phyloP scores from a whole-genome alignment of 2,113 vertebrate species.

The Bubo bubo region DNA sequence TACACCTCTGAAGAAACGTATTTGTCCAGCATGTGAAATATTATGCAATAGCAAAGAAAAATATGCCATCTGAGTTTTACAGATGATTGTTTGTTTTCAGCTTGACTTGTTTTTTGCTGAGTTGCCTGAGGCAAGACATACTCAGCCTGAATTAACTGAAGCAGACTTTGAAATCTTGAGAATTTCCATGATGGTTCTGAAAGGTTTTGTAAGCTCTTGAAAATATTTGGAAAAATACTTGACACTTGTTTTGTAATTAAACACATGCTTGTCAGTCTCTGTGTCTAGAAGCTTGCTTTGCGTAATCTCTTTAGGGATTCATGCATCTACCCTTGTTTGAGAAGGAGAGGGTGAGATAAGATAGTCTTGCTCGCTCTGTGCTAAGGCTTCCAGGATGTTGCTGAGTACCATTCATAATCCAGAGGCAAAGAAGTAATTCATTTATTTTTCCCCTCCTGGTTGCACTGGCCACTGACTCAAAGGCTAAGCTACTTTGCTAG shows the following conservation, averaged over 20 bases:
- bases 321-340: neutral
- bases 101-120: neutral
- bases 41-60: neutral
- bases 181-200: neutral
- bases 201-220: neutral
- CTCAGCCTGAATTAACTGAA: neutral
- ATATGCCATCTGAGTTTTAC: neutral
- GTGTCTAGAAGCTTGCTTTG: neutral
- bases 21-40: neutral
- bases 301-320: fast-evolving
- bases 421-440: neutral
- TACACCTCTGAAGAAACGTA: neutral
- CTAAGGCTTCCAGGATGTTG: neutral
- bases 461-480: neutral
- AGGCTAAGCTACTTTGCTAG: neutral
- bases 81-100: neutral
- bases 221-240: slow-evolving; percentile 3
- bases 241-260: slow-evolving; percentile 1
- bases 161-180: slow-evolving; percentile 4
- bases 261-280: neutral
- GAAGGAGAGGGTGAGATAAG: neutral
- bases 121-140: neutral
- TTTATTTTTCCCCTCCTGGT: neutral
- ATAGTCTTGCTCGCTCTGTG: neutral
- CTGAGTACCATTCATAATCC: neutral